These are phyloP conservation scores for Sycobia sp. DNA, from an alignment of 1,140 invertebrate genomes.

Conservation along the genomic window DNA sequence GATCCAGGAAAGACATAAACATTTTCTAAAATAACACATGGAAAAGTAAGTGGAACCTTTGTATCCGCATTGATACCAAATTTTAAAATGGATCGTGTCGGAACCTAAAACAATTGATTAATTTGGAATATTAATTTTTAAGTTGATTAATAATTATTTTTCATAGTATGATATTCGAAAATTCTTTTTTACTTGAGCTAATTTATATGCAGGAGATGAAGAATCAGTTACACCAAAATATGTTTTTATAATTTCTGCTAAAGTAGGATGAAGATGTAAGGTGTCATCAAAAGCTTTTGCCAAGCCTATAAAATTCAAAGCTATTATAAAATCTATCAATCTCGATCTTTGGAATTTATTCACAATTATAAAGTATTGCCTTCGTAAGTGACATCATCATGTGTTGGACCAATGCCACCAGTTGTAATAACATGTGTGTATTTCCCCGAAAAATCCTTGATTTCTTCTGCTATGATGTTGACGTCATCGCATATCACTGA, in stretches of 20 bases:
- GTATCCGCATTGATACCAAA: slow-evolving; percentile 52
- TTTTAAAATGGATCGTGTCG: slow-evolving; percentile 56
- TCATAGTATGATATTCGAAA: neutral
- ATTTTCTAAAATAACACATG: slow-evolving; percentile 73
- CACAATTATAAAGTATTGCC: slow-evolving; percentile 55
- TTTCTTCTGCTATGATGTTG: slow-evolving; percentile 73
- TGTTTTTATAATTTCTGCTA: slow-evolving; percentile 66
- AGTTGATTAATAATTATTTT: too few species aligned
- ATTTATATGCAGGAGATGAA: slow-evolving; percentile 59
- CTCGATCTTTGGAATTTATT: too few species aligned
- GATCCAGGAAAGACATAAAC: slow-evolving; percentile 82
- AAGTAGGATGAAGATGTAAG: slow-evolving; percentile 65
- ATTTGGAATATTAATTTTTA: too few species aligned
- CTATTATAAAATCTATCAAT: slow-evolving; percentile 7
- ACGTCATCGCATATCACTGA: slow-evolving; percentile 74
- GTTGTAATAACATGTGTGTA: slow-evolving; percentile 75
- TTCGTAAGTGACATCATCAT: slow-evolving; percentile 85
- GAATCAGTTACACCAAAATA: slow-evolving; percentile 53
- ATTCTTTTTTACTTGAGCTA: slow-evolving; percentile 53
- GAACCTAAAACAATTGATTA: slow-evolving; percentile 53
- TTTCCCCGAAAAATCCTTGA: slow-evolving; percentile 68
- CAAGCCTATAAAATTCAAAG: slow-evolving; percentile 56
- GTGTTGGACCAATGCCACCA: slow-evolving; percentile 83
- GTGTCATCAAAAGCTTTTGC: slow-evolving; percentile 73
- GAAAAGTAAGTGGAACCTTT: slow-evolving; percentile 60